Base-by-base conservation (phyloP, 2,888 invertebrate genomes). In the Acrocyrtus sp. region DNA sequence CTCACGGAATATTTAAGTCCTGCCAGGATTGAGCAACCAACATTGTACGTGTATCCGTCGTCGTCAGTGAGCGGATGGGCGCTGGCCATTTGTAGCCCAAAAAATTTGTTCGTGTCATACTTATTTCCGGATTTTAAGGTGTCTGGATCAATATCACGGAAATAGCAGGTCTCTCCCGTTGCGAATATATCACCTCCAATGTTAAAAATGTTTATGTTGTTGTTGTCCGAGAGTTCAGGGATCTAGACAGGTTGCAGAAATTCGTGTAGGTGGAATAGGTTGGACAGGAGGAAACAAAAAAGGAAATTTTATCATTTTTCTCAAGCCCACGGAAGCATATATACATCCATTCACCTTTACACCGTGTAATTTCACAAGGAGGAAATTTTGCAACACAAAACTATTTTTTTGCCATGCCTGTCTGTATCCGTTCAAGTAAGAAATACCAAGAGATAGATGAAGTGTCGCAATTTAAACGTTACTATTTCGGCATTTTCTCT, bases 151-250 rank as follows among this genome's bases (percentile, higher is more conserved):
- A 88, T 81, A 67, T 83, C 82, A 67, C 85, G 83, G 72, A 87
- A 81, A 29, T 80, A 81, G 43, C 83, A 82, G 0, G 85, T 85
- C 80, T 88, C 87, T 1, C 87, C 86, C 3, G 85, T 78, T 0
- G 86, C 85, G 74, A 85, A 87, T 4, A 87, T 75, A 41, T 84
- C 83, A 70, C 85, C 85, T 12, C 84, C 84, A 39, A 85, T 77
- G 27, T 82, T 82, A 77, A 84, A 84, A 8, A 87, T 81, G 60
- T 85, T 85, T 6, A 86, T 84, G 41, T 82, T 81, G 34, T 84
- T 85, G 80, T 87, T 88, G 81, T 88, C 88, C 0, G 85, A 85
- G 47, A 83, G 53, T 63, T 84, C 84, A 24, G 75, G 72, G 58
- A 75, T 75, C 72, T 75, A 47, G 1, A 22, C 22, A 27, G 22